phyloP scores from a whole-genome alignment of 2,797 vertebrate species.

The Pseudomugil gertrudae region DNA sequence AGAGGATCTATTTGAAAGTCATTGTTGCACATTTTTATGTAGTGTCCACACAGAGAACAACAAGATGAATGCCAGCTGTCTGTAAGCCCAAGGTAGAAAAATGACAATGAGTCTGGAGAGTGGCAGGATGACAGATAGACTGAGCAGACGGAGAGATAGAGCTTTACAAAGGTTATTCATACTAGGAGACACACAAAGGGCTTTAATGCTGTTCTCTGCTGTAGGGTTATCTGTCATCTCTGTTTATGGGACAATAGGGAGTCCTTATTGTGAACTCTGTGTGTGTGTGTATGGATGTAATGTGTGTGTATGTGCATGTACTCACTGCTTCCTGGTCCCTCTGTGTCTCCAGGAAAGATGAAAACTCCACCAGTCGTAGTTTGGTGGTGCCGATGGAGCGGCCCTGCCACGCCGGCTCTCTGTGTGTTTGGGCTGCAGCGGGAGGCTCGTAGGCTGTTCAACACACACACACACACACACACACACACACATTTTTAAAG shows the following conservation, averaged over 20 bases:
- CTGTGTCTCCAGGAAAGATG: slow-evolving; percentile 96
- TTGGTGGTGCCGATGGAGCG: slow-evolving; percentile 97
- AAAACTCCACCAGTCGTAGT: slow-evolving; percentile 96
- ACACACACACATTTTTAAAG: slow-evolving; percentile 8
- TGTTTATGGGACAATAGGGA: slow-evolving; percentile 65
- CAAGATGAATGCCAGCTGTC: slow-evolving; percentile 73
- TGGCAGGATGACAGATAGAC: slow-evolving; percentile 70
- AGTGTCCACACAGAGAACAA: slow-evolving; percentile 52
- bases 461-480: slow-evolving; percentile 40
- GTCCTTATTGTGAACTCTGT: slow-evolving; percentile 46
- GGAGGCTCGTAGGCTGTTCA: slow-evolving; percentile 89
- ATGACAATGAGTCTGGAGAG: slow-evolving; percentile 34
- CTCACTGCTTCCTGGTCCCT: slow-evolving; percentile 95
- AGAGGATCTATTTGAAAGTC: slow-evolving; percentile 32
- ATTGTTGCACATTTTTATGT: slow-evolving; percentile 26
- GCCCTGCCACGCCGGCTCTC: slow-evolving; percentile 94
- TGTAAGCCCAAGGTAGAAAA: slow-evolving; percentile 52
- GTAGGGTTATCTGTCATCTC: slow-evolving; percentile 70
- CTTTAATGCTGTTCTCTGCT: slow-evolving; percentile 51
- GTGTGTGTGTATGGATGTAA: slow-evolving; percentile 11
- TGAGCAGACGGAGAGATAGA: slow-evolving; percentile 49
- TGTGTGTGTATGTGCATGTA: background rate
- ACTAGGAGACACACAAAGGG: slow-evolving; percentile 55
- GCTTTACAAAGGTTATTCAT: slow-evolving; percentile 70
- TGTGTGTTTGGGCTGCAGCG: slow-evolving; percentile 87